A percentile compares a stretch with the other conserved stretches of the same genome.
phyloP scores from a whole-genome alignment of 2,888 invertebrate species.

The Zygogramma bicolorata region DNA sequence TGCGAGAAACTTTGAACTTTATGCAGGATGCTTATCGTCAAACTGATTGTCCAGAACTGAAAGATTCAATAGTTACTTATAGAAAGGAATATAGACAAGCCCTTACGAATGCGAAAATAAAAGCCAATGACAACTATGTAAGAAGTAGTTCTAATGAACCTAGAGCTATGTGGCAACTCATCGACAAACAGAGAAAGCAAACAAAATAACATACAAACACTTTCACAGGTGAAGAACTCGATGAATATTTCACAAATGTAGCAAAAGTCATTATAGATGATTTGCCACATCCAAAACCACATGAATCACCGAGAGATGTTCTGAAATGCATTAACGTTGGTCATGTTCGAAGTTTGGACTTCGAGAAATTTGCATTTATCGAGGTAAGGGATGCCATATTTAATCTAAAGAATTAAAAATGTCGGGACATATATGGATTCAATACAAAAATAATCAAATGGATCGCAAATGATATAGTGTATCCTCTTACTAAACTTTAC shows the following conservation, averaged over 20 bases:
- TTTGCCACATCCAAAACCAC: neutral
- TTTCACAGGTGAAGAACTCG: conserved; percentile 11
- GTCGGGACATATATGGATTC: conserved; percentile 8
- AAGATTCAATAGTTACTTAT: neutral
- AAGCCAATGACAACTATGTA: conserved; percentile 8
- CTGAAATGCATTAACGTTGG: neutral
- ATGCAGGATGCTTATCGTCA: neutral
- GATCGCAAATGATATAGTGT: conserved; percentile 12
- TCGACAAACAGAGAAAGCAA: conserved; percentile 10
- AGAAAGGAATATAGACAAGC: conserved; percentile 17
- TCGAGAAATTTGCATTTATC: neutral
- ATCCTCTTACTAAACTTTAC: too few species aligned
- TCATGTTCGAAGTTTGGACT: conserved; percentile 3
- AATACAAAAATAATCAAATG: conserved; percentile 7
- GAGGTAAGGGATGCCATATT: too few species aligned
- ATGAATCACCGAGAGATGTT: neutral
- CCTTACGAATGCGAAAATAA: conserved; percentile 12
- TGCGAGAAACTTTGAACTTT: neutral
- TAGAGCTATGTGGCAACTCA: neutral
- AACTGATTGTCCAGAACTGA: neutral
- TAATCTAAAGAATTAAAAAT: neutral
- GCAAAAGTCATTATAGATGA: neutral
- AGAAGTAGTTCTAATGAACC: neutral
- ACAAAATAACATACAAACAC: neutral
- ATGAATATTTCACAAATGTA: conserved; percentile 16